A percentile compares a stretch with the other conserved stretches of the same genome.
phyloP scores from a whole-genome alignment of 2,888 invertebrate species.

The Lomographa bimaculata region DNA sequence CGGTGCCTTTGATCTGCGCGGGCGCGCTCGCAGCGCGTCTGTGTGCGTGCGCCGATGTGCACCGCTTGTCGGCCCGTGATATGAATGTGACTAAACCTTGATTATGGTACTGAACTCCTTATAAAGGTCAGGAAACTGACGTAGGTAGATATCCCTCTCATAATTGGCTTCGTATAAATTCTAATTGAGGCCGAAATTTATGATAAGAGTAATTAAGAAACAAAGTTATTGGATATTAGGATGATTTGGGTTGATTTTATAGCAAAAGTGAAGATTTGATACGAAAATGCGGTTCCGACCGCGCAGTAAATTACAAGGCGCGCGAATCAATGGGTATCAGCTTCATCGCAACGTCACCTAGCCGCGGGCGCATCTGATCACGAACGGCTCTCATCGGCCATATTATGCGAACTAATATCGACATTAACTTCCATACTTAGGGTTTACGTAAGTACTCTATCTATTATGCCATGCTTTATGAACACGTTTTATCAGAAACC shows the following conservation, averaged over 20 bases:
- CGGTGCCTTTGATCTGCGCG: conserved; percentile 80
- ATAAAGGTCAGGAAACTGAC: conserved; percentile 73
- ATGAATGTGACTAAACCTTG: conserved; percentile 83
- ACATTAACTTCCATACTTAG: conserved; percentile 52
- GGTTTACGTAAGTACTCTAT: conserved; percentile 20
- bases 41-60: conserved; percentile 63
- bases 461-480: conserved; percentile 17
- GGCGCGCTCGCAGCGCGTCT: conserved; percentile 53
- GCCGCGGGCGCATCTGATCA: conserved; percentile 67
- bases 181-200: conserved; percentile 45
- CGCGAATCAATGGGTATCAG: conserved; percentile 61
- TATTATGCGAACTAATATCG: conserved; percentile 66
- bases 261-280: conserved; percentile 34
- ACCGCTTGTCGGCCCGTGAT: conserved; percentile 79
- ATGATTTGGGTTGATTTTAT: conserved; percentile 28
- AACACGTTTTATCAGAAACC: conserved; percentile 10
- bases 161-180: conserved; percentile 49
- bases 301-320: conserved; percentile 63
- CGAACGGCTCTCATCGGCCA: conserved; percentile 57
- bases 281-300: conserved; percentile 43
- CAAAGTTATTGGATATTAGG: conserved; percentile 32
- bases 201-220: conserved; percentile 41
- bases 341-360: conserved; percentile 66
- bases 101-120: conserved; percentile 79
- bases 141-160: conserved; percentile 49